Base-by-base conservation (phyloP, 2,888 invertebrate genomes). In the Yponomeuta evonymella region DNA sequence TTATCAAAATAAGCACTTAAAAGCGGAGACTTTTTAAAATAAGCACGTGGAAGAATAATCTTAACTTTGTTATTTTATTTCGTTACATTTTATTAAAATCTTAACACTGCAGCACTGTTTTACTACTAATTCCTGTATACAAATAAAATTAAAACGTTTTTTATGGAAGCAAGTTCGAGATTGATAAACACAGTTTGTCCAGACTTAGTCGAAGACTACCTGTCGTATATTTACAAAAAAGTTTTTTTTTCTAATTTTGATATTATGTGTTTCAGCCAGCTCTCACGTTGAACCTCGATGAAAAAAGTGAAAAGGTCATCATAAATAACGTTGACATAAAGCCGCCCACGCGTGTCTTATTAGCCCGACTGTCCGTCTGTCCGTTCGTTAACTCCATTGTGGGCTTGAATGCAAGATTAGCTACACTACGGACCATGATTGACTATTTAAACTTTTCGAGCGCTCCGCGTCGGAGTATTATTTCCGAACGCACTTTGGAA, bases 381-480 rank as follows among this genome's bases (percentile, higher is more conserved):
- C 82, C 88, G 90, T 90, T 92, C 91, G 91, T 91, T 92, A 92
- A 89, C 85, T 83, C 89, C 79, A 91, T 91, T 91, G 91, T 91
- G 83, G 79, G 79, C 79, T 79, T 88, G 89, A 88, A 90, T 88
- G 88, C 84, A 81, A 87, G 90, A 90, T 92, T 90, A 89, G 90
- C 90, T 86, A 88, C 89, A 87, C 85, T 83, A 82, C 79, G 85
- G 80, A 84, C 86, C 89, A 86, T 91, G 90, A 91, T 91, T 89
- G 90, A 90, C 90, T 91, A 90, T 91, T 90, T 89, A 89, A 81
- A 89, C 83, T 12, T 85, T 69, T 85, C 82, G 78, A 85, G 83
- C 81, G 84, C 84, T 85, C 87, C 51, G 83, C 84, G 85, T 87
- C 84, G 84, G 62, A 15, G n/a, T 62, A 70, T 62, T 83, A 81